A percentile compares a stretch with the other conserved stretches of the same genome.
Conservation (phyloP, 2,113 vertebrate genomes). For the Jaculus jaculus region DNA sequence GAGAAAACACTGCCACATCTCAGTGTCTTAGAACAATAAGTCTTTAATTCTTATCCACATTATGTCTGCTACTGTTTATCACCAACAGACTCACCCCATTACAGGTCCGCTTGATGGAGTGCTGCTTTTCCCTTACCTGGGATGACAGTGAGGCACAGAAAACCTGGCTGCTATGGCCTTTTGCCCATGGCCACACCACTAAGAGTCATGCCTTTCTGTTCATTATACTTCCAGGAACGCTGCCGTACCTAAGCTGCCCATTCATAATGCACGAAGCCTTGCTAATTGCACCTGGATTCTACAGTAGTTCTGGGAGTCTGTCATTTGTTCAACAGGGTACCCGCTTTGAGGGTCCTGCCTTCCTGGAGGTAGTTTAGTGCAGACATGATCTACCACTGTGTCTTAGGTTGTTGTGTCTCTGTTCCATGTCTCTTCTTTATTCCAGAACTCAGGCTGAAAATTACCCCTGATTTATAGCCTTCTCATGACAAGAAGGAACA, state of each 20-base stretch:
- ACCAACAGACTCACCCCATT: conserved; percentile 81
- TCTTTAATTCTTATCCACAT: background rate
- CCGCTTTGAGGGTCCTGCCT: background rate
- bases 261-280: background rate
- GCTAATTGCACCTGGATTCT: background rate
- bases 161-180: conserved; percentile 70
- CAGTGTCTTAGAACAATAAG: background rate
- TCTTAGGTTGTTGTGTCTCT: background rate
- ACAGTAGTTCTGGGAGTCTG: background rate
- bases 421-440: background rate
- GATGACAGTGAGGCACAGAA: conserved; percentile 78
- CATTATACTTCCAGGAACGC: background rate
- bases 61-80: background rate
- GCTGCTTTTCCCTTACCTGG: conserved; percentile 81
- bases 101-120: conserved; percentile 82
- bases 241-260: background rate
- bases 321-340: background rate
- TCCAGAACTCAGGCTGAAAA: conserved; percentile 20
- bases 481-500: background rate
- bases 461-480: background rate
- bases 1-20: background rate
- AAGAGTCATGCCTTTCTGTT: background rate
- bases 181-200: background rate
- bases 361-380: background rate
- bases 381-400: background rate